These are phyloP conservation scores for Scopus umbretta DNA, from an alignment of 2,113 vertebrate species.

Conservation along the genomic window DNA sequence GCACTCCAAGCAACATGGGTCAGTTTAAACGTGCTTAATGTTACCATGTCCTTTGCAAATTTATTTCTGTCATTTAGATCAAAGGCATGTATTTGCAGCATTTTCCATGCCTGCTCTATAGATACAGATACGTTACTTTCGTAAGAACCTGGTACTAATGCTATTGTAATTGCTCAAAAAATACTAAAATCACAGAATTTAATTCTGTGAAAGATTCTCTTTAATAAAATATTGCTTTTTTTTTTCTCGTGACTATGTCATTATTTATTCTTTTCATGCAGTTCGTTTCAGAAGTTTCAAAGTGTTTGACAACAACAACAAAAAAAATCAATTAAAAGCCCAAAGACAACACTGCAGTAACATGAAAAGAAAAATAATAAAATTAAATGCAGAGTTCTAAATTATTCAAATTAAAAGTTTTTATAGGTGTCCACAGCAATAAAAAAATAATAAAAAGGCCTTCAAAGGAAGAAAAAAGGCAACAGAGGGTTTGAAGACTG, in stretches of 20 bases:
- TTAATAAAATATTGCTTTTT: slow-evolving; percentile 22
- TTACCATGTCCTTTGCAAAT: slow-evolving; percentile 38
- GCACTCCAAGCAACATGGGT: slow-evolving; percentile 46
- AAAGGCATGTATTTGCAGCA: slow-evolving; percentile 53
- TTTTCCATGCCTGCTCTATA: slow-evolving; percentile 29
- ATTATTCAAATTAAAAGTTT: slow-evolving; percentile 51
- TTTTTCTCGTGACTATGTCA: not conserved
- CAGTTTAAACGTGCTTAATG: slow-evolving; percentile 62
- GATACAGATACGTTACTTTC: slow-evolving; percentile 13
- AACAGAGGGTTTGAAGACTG: not conserved
- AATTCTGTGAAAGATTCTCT: not conserved
- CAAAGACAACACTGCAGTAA: slow-evolving; percentile 23
- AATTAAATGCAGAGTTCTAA: slow-evolving; percentile 28
- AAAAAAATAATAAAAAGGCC: not conserved
- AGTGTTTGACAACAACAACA: slow-evolving; percentile 29
- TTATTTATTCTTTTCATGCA: slow-evolving; percentile 54
- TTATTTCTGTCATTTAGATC: slow-evolving; percentile 70
- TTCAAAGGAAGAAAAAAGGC: slow-evolving; percentile 35
- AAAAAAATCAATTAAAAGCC: slow-evolving; percentile 54
- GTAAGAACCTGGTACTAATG: slow-evolving; percentile 23
- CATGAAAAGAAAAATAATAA: slow-evolving; percentile 57
- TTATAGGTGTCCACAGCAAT: slow-evolving; percentile 13
- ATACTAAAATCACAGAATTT: slow-evolving; percentile 41
- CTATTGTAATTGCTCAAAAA: slow-evolving; percentile 47
- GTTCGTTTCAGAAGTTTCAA: slow-evolving; percentile 41